phyloP scores from a whole-genome alignment of 2,113 vertebrate species.

The Rostratula benghalensis region DNA sequence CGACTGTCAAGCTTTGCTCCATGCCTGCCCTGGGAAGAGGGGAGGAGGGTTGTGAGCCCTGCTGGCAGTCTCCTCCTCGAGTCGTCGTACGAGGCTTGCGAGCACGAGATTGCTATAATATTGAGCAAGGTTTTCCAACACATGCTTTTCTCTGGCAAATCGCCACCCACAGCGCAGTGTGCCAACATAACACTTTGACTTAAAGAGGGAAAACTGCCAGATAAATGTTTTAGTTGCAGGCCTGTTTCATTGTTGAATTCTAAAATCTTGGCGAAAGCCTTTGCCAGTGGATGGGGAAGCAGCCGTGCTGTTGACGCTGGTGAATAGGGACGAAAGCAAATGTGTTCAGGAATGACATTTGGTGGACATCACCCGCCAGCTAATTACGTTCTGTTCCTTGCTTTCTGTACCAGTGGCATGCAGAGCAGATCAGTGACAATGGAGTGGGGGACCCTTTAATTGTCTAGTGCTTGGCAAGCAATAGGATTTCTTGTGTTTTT shows the following conservation, averaged over 20 bases:
- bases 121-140: conserved; percentile 81
- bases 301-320: conserved; percentile 27
- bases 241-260: conserved; percentile 78
- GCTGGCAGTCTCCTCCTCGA: conserved; percentile 40
- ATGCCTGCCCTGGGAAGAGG: not conserved
- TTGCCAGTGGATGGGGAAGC: conserved; percentile 73
- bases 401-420: not conserved
- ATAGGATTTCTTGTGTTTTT: not conserved
- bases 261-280: conserved; percentile 73
- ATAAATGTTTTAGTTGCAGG: conserved; percentile 84
- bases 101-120: conserved; percentile 76
- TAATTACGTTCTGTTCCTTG: not conserved
- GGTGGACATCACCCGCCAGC: conserved; percentile 23
- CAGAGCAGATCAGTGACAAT: not conserved
- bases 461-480: not conserved
- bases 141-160: conserved; percentile 80
- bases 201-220: conserved; percentile 85
- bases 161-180: conserved; percentile 74
- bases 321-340: conserved; percentile 31
- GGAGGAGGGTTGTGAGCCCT: not conserved
- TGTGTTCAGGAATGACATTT: conserved; percentile 33
- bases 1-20: not conserved
- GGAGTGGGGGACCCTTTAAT: not conserved
- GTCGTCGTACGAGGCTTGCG: conserved; percentile 60
- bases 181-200: conserved; percentile 84